Base-by-base conservation (phyloP, 2,113 vertebrate species). In the Epinephelus cyanopodus region DNA sequence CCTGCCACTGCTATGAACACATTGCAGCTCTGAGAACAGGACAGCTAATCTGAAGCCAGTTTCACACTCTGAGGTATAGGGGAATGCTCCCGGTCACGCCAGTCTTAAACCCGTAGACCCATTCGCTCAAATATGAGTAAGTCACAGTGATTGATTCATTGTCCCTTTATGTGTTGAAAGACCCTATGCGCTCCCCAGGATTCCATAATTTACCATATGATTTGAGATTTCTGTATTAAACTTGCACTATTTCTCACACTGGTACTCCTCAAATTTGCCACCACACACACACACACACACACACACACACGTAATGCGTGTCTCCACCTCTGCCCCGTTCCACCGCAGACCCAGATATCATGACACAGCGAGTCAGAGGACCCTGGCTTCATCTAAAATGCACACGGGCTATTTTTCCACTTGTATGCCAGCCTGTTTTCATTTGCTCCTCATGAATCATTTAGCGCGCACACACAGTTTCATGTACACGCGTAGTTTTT, bases 371-470 rank as follows among this genome's bases (percentile, higher is more conserved):
- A 77, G 79, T 87, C 84, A 29, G 81, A 79, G 27, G 81, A 83
- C 65, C 77, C 56, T 0, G 33, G 74, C 85, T 87, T 92, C 89
- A 94, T 93, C 75, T 83, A 89, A 93, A 93, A 94, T 93, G 91
- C 92, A 93, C 84, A 92, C 90, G 10, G 79, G 69, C 83, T 85
- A 86, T 87, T 88, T 90, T 92, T 86, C 82, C 48, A 66, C 91
- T 89, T 90, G 89, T 91, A 80, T 45, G 68, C 79, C 77, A 54
- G 86, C 86, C 82, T 90, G 90, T 86, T 92, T 92, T 90, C 79
- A 54, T 89, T 90, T 92, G 81, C 87, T 79, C 69, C 90, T 92
- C 88, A 93, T 93, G 86, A 94, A 93, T 93, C 86, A 94, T 93
- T 93, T 90, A 94, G 83, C 19, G 2, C 6, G 12, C 85, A 80